phyloP scores from a whole-genome alignment of 2,797 vertebrate species.

The Alectoris magna region DNA sequence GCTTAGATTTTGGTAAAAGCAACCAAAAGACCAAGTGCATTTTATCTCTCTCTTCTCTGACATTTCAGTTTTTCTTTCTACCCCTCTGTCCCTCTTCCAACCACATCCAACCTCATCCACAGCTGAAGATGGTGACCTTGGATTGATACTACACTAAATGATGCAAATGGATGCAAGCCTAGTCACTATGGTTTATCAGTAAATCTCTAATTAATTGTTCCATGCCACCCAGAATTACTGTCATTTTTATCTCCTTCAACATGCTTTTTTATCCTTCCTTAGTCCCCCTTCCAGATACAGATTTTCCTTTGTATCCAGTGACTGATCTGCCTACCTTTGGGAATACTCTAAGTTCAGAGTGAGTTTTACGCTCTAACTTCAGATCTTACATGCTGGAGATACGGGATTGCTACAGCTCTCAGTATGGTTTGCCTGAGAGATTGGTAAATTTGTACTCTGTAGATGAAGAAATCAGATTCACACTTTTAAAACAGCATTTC shows the following conservation, averaged over 20 bases:
- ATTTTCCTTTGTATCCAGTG: slow-evolving; percentile 28
- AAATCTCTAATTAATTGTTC: slow-evolving; percentile 31
- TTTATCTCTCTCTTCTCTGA: neutral
- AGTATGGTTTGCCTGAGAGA: slow-evolving; percentile 29
- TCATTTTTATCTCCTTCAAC: neutral
- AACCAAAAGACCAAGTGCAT: neutral
- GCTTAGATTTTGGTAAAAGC: neutral
- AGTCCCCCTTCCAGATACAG: neutral
- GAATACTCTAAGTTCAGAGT: slow-evolving; percentile 42
- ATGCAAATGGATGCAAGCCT: neutral
- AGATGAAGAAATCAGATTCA: slow-evolving; percentile 7
- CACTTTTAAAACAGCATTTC: slow-evolving; percentile 15
- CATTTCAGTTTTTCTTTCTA: neutral
- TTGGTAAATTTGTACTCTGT: neutral
- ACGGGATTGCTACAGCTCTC: neutral
- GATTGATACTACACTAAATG: neutral
- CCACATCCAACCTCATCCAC: neutral
- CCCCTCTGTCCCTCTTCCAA: neutral
- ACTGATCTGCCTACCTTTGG: slow-evolving; percentile 22
- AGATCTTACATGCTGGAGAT: neutral
- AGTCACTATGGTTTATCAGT: neutral
- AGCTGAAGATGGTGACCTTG: neutral
- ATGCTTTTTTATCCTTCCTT: slow-evolving; percentile 1
- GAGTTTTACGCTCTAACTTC: slow-evolving; percentile 34
- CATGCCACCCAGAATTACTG: neutral